A percentile compares a stretch with the other conserved stretches of the same genome.
Evolutionary conservation across 2,113 vertebrate species (phyloP).

Genomic region (Cynopterus brachyotis): DNA sequence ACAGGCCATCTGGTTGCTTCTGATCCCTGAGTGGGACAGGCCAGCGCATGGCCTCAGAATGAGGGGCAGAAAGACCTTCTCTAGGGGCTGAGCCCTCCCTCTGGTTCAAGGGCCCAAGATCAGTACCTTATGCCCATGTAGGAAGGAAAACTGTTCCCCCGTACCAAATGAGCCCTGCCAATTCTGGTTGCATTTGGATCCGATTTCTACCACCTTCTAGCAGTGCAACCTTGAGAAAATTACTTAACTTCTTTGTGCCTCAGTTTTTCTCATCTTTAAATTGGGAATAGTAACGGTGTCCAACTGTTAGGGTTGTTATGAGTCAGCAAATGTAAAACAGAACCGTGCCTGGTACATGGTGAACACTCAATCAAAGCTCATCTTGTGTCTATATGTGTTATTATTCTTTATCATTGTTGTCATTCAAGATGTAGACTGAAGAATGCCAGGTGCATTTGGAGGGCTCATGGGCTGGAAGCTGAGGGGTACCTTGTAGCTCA

Average conservation of each 20-base stretch:
- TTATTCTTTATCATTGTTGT: neutral
- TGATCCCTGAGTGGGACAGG: neutral
- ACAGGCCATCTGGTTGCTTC: neutral
- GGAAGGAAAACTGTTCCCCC: neutral
- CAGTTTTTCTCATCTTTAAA: neutral
- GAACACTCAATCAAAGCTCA: neutral
- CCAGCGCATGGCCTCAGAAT: accelerated
- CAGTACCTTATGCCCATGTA: neutral
- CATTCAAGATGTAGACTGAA: neutral
- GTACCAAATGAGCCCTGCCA: accelerated
- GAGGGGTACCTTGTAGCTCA: neutral
- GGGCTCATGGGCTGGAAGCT: neutral
- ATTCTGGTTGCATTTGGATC: neutral
- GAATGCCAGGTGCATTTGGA: neutral
- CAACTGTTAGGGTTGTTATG: neutral
- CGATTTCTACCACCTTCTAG: neutral
- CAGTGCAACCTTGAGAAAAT: neutral
- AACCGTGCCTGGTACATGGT: neutral
- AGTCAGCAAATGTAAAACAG: neutral
- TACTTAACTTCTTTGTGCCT: neutral
- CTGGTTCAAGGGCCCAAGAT: no score
- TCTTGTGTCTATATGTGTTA: neutral
- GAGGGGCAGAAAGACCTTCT: neutral
- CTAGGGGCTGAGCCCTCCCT: neutral
- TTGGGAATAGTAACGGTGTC: neutral